Evolutionary conservation across 1,140 invertebrate genomes (phyloP).

Genomic region (Archegozetes longisetosus): DNA sequence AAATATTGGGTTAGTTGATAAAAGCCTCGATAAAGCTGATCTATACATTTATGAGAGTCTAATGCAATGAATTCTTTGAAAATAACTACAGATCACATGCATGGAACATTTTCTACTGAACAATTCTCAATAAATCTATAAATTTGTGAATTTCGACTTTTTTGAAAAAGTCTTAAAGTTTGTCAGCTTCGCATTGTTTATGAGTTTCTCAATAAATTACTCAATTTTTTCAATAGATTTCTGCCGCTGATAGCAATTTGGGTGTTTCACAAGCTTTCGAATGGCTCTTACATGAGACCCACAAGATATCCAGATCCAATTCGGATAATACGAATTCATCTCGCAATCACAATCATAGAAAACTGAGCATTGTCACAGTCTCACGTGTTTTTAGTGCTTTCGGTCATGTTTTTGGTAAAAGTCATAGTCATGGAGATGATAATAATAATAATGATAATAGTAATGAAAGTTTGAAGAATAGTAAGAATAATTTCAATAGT

Average conservation of each 20-base stretch:
- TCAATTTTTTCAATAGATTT: no score
- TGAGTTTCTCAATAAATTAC: no score
- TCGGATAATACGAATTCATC: neutral
- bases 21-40: no score
- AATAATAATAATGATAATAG: neutral
- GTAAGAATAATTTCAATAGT: neutral
- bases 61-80: no score
- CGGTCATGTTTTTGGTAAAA: neutral
- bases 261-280: conserved; percentile 10
- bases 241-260: conserved; percentile 10
- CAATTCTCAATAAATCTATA: no score
- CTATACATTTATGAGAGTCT: no score
- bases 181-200: no score
- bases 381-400: conserved; percentile 11
- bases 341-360: neutral
- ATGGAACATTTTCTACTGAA: no score
- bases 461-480: neutral
- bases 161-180: no score
- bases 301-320: neutral
- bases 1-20: no score
- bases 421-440: neutral
- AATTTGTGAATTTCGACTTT: no score
- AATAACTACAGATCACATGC: no score
- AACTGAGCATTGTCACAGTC: conserved; percentile 13
- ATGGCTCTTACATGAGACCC: neutral